Evolutionary conservation across 2,888 invertebrate genomes (phyloP).

Genomic region (Acronicta psi): DNA sequence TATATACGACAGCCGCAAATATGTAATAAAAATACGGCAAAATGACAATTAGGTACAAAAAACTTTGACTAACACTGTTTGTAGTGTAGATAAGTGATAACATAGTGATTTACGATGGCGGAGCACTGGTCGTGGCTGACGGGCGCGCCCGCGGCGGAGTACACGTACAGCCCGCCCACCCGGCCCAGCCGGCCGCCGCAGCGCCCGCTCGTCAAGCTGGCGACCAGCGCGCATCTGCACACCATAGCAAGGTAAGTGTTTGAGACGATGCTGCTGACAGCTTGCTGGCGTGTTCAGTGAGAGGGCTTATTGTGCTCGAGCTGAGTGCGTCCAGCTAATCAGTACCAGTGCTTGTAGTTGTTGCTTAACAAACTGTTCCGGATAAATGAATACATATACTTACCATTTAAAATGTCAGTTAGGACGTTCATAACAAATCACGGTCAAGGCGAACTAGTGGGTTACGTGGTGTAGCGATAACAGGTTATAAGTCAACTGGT

Average conservation of each 20-base stretch:
- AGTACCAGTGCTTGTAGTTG: too few species aligned
- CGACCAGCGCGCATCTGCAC: constrained; percentile 82
- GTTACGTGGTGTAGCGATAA: too few species aligned
- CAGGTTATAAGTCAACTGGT: too few species aligned
- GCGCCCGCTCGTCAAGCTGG: constrained; percentile 82
- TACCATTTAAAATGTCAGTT: too few species aligned
- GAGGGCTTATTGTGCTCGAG: too few species aligned
- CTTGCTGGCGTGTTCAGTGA: constrained; percentile 3
- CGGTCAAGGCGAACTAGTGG: too few species aligned
- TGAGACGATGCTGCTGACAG: not conserved
- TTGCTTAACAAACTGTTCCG: too few species aligned
- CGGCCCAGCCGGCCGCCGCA: constrained; percentile 82
- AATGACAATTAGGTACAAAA: not conserved
- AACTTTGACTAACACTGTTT: not conserved
- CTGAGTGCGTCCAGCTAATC: too few species aligned
- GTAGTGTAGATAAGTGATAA: constrained; percentile 21
- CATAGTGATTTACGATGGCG: constrained; percentile 67
- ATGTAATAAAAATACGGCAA: not conserved
- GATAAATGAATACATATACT: too few species aligned
- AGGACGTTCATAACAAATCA: too few species aligned
- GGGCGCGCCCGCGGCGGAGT: constrained; percentile 77
- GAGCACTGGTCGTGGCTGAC: constrained; percentile 87
- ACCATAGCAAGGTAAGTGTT: constrained; percentile 80
- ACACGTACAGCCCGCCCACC: constrained; percentile 85
- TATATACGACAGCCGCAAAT: too few species aligned